phyloP scores from a whole-genome alignment of 2,797 vertebrate species.

The Sphenopsis melanotis region DNA sequence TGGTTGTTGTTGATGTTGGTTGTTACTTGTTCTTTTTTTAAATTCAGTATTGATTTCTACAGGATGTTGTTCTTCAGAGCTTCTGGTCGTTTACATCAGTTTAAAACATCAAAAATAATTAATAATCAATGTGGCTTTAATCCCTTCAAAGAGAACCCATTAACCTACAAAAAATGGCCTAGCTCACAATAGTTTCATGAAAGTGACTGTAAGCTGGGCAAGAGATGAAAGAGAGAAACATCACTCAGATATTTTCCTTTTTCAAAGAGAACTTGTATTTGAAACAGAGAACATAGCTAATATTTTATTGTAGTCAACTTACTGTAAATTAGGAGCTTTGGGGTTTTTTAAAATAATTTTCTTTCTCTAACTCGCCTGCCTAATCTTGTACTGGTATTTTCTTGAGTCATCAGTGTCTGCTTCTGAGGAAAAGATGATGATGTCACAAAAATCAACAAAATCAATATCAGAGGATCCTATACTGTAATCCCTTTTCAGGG shows the following conservation, averaged over 20 bases:
- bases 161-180: slow-evolving; percentile 5
- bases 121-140: slow-evolving; percentile 51
- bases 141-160: slow-evolving; percentile 32
- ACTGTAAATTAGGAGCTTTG: not conserved
- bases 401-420: slow-evolving; percentile 15
- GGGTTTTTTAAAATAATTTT: not conserved
- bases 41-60: not conserved
- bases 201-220: not conserved
- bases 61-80: slow-evolving; percentile 2
- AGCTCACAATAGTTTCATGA: not conserved
- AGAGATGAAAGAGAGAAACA: not conserved
- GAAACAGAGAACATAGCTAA: not conserved
- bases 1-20: not conserved
- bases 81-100: slow-evolving; percentile 26
- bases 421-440: slow-evolving; percentile 36
- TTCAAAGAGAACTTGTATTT: not conserved
- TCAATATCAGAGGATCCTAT: slow-evolving; percentile 25
- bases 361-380: not conserved
- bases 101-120: slow-evolving; percentile 51
- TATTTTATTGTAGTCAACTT: not conserved
- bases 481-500: slow-evolving; percentile 37
- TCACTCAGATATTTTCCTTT: not conserved
- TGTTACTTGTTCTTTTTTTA: not conserved
- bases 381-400: not conserved
- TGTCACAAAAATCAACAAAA: slow-evolving; percentile 58